These are phyloP conservation scores for Drosophila azteca DNA, from an alignment of 1,140 invertebrate species.

Conservation along the genomic window DNA sequence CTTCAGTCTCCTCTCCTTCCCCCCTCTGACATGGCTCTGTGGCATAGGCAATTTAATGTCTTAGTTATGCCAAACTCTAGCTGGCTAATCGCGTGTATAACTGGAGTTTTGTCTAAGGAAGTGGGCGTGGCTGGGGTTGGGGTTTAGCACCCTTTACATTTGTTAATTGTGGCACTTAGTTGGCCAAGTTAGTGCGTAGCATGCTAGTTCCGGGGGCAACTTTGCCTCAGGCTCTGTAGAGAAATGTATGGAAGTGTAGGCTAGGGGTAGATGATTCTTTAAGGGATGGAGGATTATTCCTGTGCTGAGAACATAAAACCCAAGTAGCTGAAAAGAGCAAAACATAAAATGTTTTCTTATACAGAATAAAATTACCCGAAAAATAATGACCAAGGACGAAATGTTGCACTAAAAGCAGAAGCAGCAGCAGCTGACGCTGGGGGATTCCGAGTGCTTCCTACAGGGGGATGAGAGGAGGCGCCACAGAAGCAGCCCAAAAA, in stretches of 20 bases:
- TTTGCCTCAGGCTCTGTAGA: neutral
- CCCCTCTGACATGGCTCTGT: too few relatives aligned
- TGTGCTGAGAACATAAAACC: conserved; percentile 4
- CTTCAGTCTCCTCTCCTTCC: neutral
- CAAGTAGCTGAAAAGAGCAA: conserved; percentile 41
- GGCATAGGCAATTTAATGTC: conserved; percentile 38
- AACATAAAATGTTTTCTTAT: conserved; percentile 49
- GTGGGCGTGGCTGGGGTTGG: conserved; percentile 34
- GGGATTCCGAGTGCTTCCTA: neutral
- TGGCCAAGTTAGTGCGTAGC: conserved; percentile 33
- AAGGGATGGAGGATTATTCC: neutral
- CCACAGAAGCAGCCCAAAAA: conserved; percentile 19
- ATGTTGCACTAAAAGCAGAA: conserved; percentile 29
- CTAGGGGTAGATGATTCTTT: conserved; percentile 1
- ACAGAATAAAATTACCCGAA: conserved; percentile 41
- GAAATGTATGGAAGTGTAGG: too few relatives aligned
- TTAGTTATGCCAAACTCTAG: conserved; percentile 39
- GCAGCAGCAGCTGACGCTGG: conserved; percentile 14
- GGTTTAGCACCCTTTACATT: conserved; percentile 46
- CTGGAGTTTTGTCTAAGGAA: conserved; percentile 40
- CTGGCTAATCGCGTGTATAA: conserved; percentile 46
- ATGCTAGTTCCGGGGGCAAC: neutral
- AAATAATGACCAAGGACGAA: conserved; percentile 37
- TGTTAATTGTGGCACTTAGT: conserved; percentile 47
- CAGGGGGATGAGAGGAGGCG: conserved; percentile 5